Conservation (phyloP, 2,113 vertebrate species). For the Atractosteus spatula region DNA sequence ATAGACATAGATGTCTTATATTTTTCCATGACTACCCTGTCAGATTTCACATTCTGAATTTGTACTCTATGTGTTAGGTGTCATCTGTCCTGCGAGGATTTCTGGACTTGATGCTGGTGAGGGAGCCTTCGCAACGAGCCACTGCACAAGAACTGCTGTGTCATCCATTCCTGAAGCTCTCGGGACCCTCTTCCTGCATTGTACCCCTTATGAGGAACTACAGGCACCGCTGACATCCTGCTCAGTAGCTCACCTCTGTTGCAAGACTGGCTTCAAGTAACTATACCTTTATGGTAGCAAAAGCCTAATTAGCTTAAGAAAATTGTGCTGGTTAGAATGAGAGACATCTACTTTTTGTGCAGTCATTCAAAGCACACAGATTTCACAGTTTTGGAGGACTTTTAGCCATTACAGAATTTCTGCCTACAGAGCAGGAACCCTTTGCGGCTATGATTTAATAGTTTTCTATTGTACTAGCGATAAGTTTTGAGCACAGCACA, state of each 20-base stretch:
- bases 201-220: conserved; percentile 97
- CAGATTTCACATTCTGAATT: no score
- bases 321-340: not conserved
- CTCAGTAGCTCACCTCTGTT: conserved; percentile 19
- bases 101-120: conserved; percentile 92
- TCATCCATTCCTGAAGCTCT: conserved; percentile 90
- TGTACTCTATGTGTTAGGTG: conserved; percentile 62
- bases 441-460: not conserved
- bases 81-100: conserved; percentile 87
- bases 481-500: not conserved
- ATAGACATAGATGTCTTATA: no score
- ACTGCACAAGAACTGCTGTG: conserved; percentile 88
- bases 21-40: no score
- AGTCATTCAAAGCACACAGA: not conserved
- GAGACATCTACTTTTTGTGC: not conserved
- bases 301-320: not conserved
- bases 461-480: no score
- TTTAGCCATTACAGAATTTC: no score
- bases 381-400: no score
- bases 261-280: conserved; percentile 21
- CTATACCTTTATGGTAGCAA: not conserved
- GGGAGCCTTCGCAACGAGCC: conserved; percentile 91
- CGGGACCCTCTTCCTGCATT: conserved; percentile 91
- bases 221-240: conserved; percentile 78
- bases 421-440: not conserved